phyloP scores from a whole-genome alignment of 2,888 invertebrate genomes.

The Augiades crinisus region DNA sequence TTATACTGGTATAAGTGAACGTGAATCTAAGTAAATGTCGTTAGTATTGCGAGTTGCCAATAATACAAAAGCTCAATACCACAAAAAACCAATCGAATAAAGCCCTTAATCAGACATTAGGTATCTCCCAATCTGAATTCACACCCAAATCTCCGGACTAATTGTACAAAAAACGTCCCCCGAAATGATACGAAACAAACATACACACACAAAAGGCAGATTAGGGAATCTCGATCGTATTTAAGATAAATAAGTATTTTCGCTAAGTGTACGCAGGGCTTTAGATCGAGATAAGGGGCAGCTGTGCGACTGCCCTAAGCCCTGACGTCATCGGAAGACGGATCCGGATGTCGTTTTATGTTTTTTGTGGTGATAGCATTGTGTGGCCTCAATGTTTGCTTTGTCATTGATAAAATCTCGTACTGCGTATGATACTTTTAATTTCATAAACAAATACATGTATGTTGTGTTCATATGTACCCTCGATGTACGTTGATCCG shows the following conservation, averaged over 20 bases:
- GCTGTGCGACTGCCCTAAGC: slow-evolving; percentile 57
- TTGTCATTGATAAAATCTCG: slow-evolving; percentile 15
- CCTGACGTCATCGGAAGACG: slow-evolving; percentile 25
- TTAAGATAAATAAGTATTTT: slow-evolving; percentile 78
- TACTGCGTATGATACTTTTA: slow-evolving; percentile 12
- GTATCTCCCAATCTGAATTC: slow-evolving; percentile 49
- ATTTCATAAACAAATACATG: slow-evolving; percentile 1
- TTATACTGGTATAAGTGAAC: too few relatives aligned
- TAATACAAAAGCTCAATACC: slow-evolving; percentile 15
- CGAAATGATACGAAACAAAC: slow-evolving; percentile 64
- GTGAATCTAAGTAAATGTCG: background rate
- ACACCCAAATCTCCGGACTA: slow-evolving; percentile 65
- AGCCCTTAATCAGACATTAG: slow-evolving; percentile 41
- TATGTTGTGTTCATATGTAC: too few relatives aligned
- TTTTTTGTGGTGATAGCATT: slow-evolving; percentile 16
- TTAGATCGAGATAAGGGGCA: slow-evolving; percentile 75
- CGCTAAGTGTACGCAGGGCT: slow-evolving; percentile 70
- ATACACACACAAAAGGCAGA: slow-evolving; percentile 69
- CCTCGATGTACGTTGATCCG: too few relatives aligned
- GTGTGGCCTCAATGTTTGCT: slow-evolving; percentile 5
- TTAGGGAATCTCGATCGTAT: slow-evolving; percentile 77
- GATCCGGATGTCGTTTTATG: slow-evolving; percentile 22
- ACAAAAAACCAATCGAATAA: slow-evolving; percentile 49
- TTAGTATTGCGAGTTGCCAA: background rate
- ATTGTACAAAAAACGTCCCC: slow-evolving; percentile 74